A percentile compares a stretch with the other conserved stretches of the same genome.
phyloP scores from a whole-genome alignment of 2,888 invertebrate species.

The Hoplodrina ambigua region DNA sequence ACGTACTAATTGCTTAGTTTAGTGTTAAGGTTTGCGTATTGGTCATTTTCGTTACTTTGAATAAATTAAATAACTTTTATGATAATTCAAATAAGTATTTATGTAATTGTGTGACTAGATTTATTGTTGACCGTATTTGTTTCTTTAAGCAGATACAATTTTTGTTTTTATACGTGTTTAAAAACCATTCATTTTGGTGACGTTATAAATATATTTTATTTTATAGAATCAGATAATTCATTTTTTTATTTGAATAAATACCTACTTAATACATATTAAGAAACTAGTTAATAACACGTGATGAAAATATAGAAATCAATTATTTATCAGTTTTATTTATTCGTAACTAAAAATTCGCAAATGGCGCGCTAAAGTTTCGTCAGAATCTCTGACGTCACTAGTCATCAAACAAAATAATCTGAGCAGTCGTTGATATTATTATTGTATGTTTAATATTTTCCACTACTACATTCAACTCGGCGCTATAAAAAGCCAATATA shows the following conservation, averaged over 20 bases:
- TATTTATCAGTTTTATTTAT: slow-evolving; percentile 3
- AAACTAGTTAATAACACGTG: background rate
- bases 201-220: background rate
- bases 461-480: slow-evolving; percentile 76
- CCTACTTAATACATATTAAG: background rate
- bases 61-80: slow-evolving; percentile 16
- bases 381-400: slow-evolving; percentile 67
- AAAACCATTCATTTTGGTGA: too few species aligned
- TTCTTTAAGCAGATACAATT: too few species aligned
- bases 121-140: too few species aligned
- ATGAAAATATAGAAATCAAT: background rate
- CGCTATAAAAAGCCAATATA: slow-evolving; percentile 89
- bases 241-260: too few species aligned
- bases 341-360: slow-evolving; percentile 20
- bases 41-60: slow-evolving; percentile 50
- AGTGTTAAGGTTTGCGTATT: slow-evolving; percentile 55
- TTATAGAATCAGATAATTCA: background rate
- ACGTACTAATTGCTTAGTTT: slow-evolving; percentile 74
- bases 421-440: slow-evolving; percentile 76
- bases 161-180: too few species aligned
- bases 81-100: background rate
- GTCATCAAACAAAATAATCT: slow-evolving; percentile 75
- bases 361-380: slow-evolving; percentile 59
- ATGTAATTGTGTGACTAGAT: background rate
- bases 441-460: slow-evolving; percentile 77